Evolutionary conservation across 2,797 vertebrate species (phyloP).

Genomic region (Chelonia mydas): DNA sequence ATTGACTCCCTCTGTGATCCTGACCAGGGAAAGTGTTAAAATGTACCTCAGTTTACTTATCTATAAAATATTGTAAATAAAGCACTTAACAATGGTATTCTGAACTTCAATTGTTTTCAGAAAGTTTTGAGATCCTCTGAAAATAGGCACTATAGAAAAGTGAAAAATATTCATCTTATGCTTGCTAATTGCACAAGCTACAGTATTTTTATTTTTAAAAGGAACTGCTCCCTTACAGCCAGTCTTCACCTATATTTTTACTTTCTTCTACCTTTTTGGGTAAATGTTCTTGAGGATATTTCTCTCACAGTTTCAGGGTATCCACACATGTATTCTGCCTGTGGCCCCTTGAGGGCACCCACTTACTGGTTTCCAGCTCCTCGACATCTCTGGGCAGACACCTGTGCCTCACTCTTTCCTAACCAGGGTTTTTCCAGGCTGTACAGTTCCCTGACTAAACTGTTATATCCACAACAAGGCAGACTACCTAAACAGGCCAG

Average conservation of each 20-base stretch:
- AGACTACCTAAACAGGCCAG: not conserved
- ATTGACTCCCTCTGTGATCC: not conserved
- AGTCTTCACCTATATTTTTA: not conserved
- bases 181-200: not conserved
- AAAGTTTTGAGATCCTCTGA: not conserved
- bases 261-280: not conserved
- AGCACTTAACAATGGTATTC: not conserved
- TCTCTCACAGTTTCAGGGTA: not conserved
- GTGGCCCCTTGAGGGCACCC: not conserved
- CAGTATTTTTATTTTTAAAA: not conserved
- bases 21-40: not conserved
- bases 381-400: no score
- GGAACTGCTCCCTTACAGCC: not conserved
- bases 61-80: not conserved
- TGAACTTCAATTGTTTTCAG: not conserved
- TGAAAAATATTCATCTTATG: not conserved
- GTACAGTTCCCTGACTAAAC: not conserved
- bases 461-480: not conserved
- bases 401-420: not conserved
- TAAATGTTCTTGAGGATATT: not conserved
- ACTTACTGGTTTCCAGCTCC: not conserved
- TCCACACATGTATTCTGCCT: not conserved
- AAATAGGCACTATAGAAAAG: not conserved
- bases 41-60: not conserved
- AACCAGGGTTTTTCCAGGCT: not conserved